Evolutionary conservation across 2,797 vertebrate genomes (phyloP), one percentile per base, ranked within the genome.

Genomic region (Tragelaphus oryx): DNA sequence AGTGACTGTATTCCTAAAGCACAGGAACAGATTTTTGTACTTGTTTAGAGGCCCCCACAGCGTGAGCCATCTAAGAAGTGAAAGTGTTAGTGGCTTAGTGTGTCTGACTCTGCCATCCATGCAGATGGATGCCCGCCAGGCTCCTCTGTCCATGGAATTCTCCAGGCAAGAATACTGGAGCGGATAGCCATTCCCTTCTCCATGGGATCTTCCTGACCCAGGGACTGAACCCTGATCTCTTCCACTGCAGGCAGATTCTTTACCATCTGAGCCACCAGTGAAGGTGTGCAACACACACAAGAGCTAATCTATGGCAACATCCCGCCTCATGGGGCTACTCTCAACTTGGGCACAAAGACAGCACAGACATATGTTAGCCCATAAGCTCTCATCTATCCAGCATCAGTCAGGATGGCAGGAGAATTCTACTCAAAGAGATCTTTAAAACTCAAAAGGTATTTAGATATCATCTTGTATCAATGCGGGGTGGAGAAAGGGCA

Each of bases 361-460:
- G 81, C 37, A 9, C 10, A 4, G 1, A 50, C 48, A 30, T 54
- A 44, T 52, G 8, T 46, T 48, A 46, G 20, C 24, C 54, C 60
- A 75, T 26, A 78, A 91, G 62, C 16, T 93, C 33, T 37, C 68
- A n/a, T 52, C 71, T 75, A 59, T 33, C 28, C 20, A 82, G 12
- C 12, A 75, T 55, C 17, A 48, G 22, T 57, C 22, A 50, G 2
- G 7, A 76, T 22, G 22, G 18, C 62, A 57, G 44, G 14, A 30
- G 10, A 37, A 83, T 83, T 91, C 57, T 12, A 55, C 54, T 68
- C 78, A 84, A 83, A 83, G 48, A 71, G 6, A 50, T 68, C 76
- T 78, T 93, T 75, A 80, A 57, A 93, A 41, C 20, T 94, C 22
- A 90, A 78, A 93, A 92, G 14, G 57, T 80, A 75, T 30, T 94